Evolutionary conservation across 1,140 invertebrate genomes (phyloP), one percentile per base, ranked within the genome.

Genomic region (Drosophila arawakana): DNA sequence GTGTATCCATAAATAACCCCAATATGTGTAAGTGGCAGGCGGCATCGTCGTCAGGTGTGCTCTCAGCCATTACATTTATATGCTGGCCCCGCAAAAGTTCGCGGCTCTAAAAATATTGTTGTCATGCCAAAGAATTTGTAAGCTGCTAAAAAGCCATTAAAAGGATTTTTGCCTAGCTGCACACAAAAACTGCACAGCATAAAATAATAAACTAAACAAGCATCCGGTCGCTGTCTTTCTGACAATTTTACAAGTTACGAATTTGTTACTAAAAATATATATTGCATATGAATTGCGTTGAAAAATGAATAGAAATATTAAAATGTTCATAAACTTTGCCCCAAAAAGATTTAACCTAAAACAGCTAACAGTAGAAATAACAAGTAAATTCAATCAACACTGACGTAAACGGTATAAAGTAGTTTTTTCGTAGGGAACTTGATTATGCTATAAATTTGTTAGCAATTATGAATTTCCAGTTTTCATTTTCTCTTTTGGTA

Each of bases 1-100:
- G 58, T 63, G 52, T 78, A 52, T 41, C 83, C 82, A 88, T 88
- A 83, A 88, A 82, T 86, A 86, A 86, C 76, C 80, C 73, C 80
- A 88, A 86, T 82, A 82, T 88, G 76, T 80, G 65, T 80, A 80
- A 83, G 80, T 86, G 76, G 66, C 80, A 82, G 62, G 44, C 54
- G 66, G 44, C 52, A 49, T 18, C 65, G 62, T 52, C 68, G 65
- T 60, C 71, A 81, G 68, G 73, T 80, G 62, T 15, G 30, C 57
- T 41, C 58, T 46, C 52, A 55, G 49, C 55, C 72, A 74, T 63
- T 59, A 58, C 25, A 57, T 21, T 50, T 15, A 61, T 44, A 63
- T 43, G 3, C 52, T 7, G 7, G 9, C 18, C 8, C 21, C 30
- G n/a, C 60, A 50, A 57, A 44, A 62, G 65, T 30, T 69, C 47